Conservation (phyloP, 2,797 vertebrate species). For the Gobio occitaniae region DNA sequence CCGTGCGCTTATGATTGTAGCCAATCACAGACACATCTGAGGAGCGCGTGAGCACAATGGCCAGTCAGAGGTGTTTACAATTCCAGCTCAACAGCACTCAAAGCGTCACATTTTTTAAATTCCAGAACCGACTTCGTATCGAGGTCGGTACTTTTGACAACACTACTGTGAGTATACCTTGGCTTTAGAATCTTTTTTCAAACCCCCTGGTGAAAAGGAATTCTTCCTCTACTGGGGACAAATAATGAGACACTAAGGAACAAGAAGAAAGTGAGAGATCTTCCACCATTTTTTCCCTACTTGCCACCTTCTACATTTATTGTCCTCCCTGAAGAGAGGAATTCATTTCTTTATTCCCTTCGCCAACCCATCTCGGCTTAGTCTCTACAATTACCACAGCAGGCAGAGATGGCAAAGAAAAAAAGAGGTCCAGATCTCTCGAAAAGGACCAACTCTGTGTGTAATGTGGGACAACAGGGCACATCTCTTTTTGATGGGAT, state of each 20-base stretch:
- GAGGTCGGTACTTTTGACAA: no score
- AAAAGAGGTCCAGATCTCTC: conserved; percentile 1
- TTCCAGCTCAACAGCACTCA: no score
- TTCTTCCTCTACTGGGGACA: background rate
- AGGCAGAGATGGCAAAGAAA: conserved; percentile 4
- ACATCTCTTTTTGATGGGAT: conserved; percentile 25
- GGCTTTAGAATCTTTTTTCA: background rate
- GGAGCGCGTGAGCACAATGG: no score
- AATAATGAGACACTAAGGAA: conserved; percentile 49
- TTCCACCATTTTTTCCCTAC: conserved; percentile 61
- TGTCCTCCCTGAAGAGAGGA: conserved; percentile 55
- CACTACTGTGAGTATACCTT: no score
- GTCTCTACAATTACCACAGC: conserved; percentile 38
- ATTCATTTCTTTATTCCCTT: conserved; percentile 61
- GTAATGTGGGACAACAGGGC: conserved; percentile 60
- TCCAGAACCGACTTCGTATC: no score
- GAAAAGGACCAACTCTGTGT: conserved; percentile 26
- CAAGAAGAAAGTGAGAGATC: conserved; percentile 14
- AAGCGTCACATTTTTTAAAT: no score
- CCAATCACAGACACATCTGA: no score
- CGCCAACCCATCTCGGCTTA: conserved; percentile 45
- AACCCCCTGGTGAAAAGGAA: background rate
- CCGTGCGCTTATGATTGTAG: no score
- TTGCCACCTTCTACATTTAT: conserved; percentile 63
- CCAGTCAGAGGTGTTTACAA: no score